Conservation (phyloP, 2,888 invertebrate genomes). For the Ischnura elegans region DNA sequence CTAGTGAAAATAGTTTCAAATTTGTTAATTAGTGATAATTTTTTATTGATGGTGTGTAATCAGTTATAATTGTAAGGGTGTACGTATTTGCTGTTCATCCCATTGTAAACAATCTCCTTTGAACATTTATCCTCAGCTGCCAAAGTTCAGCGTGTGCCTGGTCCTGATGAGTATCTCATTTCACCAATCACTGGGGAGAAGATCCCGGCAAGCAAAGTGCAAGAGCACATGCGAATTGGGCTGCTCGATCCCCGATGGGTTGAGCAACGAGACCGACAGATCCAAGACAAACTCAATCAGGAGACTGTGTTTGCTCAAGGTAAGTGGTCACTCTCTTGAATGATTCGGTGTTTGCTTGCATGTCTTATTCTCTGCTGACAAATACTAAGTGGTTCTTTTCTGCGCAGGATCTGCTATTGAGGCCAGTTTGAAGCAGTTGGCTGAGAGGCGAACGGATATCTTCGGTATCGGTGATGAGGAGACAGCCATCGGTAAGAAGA, state of each 20-base stretch:
- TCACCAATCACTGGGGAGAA: constrained; percentile 99
- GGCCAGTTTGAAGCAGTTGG: constrained; percentile 95
- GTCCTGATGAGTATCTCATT: constrained; percentile 94
- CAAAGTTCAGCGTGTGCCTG: constrained; percentile 82
- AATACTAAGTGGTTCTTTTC: constrained; percentile 71
- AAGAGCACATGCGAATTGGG: constrained; percentile 98
- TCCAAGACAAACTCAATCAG: constrained; percentile 95
- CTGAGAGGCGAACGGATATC: constrained; percentile 99
- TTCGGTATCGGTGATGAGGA: constrained; percentile 99
- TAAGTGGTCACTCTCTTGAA: constrained; percentile 70
- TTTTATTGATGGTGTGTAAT: no score
- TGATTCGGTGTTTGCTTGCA: constrained; percentile 68
- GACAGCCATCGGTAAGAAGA: constrained; percentile 99
- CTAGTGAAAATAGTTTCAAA: no score
- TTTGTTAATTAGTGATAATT: no score
- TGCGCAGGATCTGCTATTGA: constrained; percentile 91
- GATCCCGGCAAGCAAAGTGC: constrained; percentile 97
- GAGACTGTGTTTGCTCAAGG: constrained; percentile 90
- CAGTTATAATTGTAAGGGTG: neutral
- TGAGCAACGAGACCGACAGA: constrained; percentile 96
- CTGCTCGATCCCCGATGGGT: constrained; percentile 98
- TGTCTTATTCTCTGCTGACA: constrained; percentile 74
- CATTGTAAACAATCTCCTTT: neutral
- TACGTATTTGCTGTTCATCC: neutral
- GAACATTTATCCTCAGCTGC: constrained; percentile 75